Evolutionary conservation across 2,113 vertebrate species (phyloP).

Genomic region (Tragelaphus scriptus): DNA sequence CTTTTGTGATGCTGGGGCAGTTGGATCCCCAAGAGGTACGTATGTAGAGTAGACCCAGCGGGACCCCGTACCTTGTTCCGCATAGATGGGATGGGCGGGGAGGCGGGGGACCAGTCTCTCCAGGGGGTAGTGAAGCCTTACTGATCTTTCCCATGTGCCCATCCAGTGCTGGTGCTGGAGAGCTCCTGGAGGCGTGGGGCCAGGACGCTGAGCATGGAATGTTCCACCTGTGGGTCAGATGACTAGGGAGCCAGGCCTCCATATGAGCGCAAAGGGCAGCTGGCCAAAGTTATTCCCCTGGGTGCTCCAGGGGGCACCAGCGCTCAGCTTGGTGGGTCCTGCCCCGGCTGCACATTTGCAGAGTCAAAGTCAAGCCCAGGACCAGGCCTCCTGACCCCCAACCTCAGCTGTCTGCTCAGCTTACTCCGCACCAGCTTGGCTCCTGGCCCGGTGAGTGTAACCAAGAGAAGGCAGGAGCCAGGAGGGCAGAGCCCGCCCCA

Average conservation of each 20-base stretch:
- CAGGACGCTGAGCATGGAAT: neutral
- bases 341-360: neutral
- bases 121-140: neutral
- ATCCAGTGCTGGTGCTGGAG: neutral
- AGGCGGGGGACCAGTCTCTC: neutral
- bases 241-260: neutral
- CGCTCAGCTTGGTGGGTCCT: neutral
- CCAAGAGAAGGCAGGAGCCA: neutral
- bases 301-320: neutral
- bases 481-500: neutral
- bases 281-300: neutral
- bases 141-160: neutral
- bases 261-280: neutral
- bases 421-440: no score
- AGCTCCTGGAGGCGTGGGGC: neutral
- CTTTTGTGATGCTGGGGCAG: no score
- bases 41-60: neutral
- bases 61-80: fast-evolving
- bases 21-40: fast-evolving
- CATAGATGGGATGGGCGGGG: no score
- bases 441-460: neutral
- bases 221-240: neutral
- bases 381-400: neutral
- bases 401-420: neutral
- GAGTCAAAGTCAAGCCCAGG: neutral